Evolutionary conservation across 1,140 invertebrate species (phyloP).

Genomic region (Steinernema feltiae): DNA sequence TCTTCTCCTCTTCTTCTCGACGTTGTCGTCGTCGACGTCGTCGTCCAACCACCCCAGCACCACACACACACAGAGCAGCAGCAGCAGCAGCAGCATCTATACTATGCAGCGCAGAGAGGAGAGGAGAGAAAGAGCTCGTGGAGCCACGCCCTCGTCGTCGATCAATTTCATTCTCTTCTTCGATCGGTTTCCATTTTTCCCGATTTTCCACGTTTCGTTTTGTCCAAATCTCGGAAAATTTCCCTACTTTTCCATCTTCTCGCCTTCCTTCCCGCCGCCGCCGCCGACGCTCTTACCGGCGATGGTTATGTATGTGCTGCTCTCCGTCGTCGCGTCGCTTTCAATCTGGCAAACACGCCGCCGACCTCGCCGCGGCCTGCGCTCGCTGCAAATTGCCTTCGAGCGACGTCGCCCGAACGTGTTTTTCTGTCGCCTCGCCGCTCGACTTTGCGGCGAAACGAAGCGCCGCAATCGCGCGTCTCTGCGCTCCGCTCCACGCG

Average conservation of each 20-base stretch:
- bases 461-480: not conserved
- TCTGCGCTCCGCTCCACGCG: not conserved
- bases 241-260: not conserved
- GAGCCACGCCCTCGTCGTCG: conserved; percentile 1
- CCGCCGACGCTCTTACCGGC: conserved; percentile 4
- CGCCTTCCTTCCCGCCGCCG: not conserved
- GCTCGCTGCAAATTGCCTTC: not conserved
- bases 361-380: not conserved
- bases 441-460: not conserved
- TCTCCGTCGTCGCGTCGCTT: not conserved
- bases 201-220: not conserved
- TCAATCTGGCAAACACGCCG: not conserved
- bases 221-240: not conserved
- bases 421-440: not conserved
- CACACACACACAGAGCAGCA: conserved; percentile 5
- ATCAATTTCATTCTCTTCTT: not conserved
- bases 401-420: conserved; percentile 10
- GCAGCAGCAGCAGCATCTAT: not conserved
- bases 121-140: conserved; percentile 4
- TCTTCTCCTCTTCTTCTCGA: not conserved
- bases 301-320: not conserved
- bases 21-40: not conserved
- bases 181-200: not conserved
- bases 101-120: not conserved
- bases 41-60: not conserved